These are phyloP conservation scores for Sciurus vulgaris DNA, from an alignment of 2,797 vertebrate species.

Conservation along the genomic window DNA sequence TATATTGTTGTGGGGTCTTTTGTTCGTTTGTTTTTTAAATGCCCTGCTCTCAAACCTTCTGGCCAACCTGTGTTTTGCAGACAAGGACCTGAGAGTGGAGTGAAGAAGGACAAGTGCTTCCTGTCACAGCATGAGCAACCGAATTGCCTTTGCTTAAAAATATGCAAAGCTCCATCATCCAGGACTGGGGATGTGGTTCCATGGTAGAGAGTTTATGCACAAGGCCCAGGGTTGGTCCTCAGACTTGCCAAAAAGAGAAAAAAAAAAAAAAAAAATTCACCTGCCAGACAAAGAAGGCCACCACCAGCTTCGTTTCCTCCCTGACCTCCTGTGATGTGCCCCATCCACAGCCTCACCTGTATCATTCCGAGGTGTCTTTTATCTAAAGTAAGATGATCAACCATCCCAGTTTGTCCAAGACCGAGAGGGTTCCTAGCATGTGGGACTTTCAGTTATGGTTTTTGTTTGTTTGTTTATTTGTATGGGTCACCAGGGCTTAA, in stretches of 20 bases:
- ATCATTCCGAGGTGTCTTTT: not conserved
- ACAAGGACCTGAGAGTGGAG: not conserved
- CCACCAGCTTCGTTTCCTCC: not conserved
- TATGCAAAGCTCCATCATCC: not conserved
- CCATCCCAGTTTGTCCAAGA: not conserved
- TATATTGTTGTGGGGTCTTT: too few relatives aligned
- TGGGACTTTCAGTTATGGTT: not conserved
- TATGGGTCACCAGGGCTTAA: too few relatives aligned
- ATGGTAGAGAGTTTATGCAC: not conserved
- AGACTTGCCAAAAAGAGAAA: too few relatives aligned
- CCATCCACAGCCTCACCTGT: not conserved
- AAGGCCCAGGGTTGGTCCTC: too few relatives aligned
- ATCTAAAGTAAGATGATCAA: not conserved
- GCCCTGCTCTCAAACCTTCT: not conserved
- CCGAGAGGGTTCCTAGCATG: not conserved
- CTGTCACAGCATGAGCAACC: not conserved
- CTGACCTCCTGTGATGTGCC: not conserved
- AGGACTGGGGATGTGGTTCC: not conserved
- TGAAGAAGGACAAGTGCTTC: not conserved
- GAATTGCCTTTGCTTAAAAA: not conserved
- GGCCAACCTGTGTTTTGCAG: too few relatives aligned
- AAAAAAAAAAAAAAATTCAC: too few relatives aligned
- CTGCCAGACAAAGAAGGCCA: not conserved
- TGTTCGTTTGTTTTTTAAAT: not conserved
- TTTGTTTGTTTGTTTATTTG: too few relatives aligned